Conservation (phyloP, 2,797 vertebrate species). For the Bradypus variegatus region DNA sequence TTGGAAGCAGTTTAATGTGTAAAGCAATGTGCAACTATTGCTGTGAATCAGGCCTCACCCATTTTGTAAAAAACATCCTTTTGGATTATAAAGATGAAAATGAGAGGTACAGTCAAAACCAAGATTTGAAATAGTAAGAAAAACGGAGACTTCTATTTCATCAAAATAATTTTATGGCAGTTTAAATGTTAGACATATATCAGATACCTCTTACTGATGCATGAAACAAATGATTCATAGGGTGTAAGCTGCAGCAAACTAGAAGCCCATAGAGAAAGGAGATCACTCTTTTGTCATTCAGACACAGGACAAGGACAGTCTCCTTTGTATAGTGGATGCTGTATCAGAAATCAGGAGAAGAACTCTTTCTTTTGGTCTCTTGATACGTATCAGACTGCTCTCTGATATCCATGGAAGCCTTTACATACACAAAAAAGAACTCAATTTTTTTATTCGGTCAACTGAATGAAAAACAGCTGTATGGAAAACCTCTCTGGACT, state of each 20-base stretch:
- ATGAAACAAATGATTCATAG: neutral
- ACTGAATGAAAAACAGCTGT: conserved; percentile 3
- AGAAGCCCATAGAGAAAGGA: neutral
- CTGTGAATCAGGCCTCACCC: neutral
- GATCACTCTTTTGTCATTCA: neutral
- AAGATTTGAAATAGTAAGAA: neutral
- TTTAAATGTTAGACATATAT: neutral
- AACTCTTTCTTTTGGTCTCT: neutral
- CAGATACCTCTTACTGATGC: neutral
- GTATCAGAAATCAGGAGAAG: conserved; percentile 36
- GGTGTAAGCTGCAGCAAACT: neutral
- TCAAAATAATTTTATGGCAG: neutral
- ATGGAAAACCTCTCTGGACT: neutral
- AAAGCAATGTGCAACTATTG: neutral
- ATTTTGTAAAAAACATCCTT: neutral
- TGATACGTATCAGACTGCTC: neutral
- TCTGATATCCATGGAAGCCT: neutral
- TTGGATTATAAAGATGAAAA: neutral
- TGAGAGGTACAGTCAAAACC: neutral
- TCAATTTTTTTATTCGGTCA: neutral
- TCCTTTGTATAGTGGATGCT: neutral
- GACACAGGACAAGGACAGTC: neutral
- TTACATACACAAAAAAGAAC: neutral
- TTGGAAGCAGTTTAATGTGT: neutral
- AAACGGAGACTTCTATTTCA: neutral